Evolutionary conservation across 2,113 vertebrate species (phyloP), one percentile per base, ranked within the genome.

Genomic region (Pundamilia nyererei): DNA sequence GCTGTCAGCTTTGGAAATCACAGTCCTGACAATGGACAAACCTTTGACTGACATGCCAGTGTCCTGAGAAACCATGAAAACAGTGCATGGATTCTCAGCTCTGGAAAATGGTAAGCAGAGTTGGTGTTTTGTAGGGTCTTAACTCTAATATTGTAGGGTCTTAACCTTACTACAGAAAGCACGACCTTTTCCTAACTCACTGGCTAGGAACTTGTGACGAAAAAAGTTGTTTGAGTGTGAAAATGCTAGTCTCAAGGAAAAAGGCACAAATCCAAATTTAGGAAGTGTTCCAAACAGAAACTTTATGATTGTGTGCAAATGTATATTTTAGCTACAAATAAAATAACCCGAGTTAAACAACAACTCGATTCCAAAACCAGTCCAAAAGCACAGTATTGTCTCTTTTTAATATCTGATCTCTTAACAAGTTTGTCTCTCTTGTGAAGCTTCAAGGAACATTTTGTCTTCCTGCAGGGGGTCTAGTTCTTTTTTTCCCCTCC

Each of bases 1-100:
- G 93, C 91, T 42, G 68, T 95, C 89, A 68, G 87, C 93, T 88
- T 72, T 91, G 90, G 94, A 86, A 92, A 95, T 89, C 83, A 65
- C 38, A 53, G 45, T 83, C 53, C 26, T 29, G 72, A 94, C 86
- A 92, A 93, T 83, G 33, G 79, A 88, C 58, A 55, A 86, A 58
- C 83, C 85, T 89, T 88, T 93, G 89, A 95, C 58, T 79, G 85
- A 88, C 83, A 86, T 87, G 84, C 90, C 92, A 79, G 86, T 87
- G 89, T 89, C 92, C 87, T 87, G 81, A 85, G 89, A 92, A 93
- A 93, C 35, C 75, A 89, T n/a, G 42, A 42, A 86, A 38, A 24
- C 33, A 55, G 38, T 40, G 31, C 33, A 51, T 5, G 4, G 31
- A 35, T 47, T 58, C 29, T 58, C 6, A 65, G 38, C 38, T 55